Conservation (phyloP, 2,888 invertebrate species). For the Notocelia uddmanniana region DNA sequence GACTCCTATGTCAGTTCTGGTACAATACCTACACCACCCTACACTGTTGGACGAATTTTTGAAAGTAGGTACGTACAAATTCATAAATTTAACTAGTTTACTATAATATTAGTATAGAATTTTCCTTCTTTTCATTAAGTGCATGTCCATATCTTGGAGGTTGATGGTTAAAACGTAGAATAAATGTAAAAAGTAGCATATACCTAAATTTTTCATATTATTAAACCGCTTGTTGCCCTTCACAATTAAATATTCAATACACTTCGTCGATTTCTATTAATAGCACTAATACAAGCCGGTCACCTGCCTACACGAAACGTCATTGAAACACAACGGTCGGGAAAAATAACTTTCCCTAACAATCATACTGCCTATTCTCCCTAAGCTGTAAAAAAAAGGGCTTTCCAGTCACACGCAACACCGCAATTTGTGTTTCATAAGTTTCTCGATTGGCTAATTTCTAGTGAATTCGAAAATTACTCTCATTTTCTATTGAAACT, state of each 20-base stretch:
- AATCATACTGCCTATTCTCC: background rate
- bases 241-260: background rate
- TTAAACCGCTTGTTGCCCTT: background rate
- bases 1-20: too few species aligned
- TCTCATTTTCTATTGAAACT: constrained; percentile 4
- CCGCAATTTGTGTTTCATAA: constrained; percentile 25
- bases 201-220: background rate
- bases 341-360: background rate
- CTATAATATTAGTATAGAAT: too few species aligned
- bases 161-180: background rate
- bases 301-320: background rate
- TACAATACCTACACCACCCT: too few species aligned
- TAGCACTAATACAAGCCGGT: background rate
- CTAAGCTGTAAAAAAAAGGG: background rate
- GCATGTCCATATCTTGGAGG: too few species aligned
- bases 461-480: constrained; percentile 6
- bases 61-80: too few species aligned
- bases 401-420: constrained; percentile 22
- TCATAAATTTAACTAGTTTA: too few species aligned
- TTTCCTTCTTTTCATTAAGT: too few species aligned
- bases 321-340: background rate
- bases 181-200: background rate
- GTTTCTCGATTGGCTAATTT: constrained; percentile 18
- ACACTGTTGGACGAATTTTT: too few species aligned
- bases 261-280: constrained; percentile 2